These are phyloP conservation scores for Scyliorhinus canicula DNA, from an alignment of 2,797 vertebrate genomes.

Conservation along the genomic window DNA sequence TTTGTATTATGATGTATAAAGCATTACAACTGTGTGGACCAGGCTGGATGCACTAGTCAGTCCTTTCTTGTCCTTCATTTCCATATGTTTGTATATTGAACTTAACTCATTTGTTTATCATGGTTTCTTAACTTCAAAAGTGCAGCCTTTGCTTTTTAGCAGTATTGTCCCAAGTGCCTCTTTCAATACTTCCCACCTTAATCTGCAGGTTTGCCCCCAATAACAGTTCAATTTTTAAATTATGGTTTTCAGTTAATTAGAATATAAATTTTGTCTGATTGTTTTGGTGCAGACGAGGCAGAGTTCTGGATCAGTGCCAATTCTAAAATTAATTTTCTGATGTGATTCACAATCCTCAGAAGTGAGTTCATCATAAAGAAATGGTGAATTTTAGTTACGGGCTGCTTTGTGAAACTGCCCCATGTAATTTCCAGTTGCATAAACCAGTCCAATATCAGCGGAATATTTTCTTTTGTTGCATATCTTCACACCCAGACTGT, in stretches of 20 bases:
- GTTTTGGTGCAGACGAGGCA: not conserved
- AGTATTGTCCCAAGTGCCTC: no score
- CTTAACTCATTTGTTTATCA: not conserved
- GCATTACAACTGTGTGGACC: not conserved
- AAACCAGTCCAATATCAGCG: not conserved
- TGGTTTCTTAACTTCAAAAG: not conserved
- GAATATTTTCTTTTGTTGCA: no score
- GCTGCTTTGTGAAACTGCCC: not conserved
- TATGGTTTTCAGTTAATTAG: not conserved
- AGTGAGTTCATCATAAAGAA: slow-evolving; percentile 7
- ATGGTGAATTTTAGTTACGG: not conserved
- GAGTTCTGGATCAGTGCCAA: not conserved
- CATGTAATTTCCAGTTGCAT: not conserved
- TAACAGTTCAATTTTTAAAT: not conserved
- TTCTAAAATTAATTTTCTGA: not conserved
- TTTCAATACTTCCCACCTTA: not conserved
- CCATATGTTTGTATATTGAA: not conserved
- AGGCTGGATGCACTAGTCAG: not conserved
- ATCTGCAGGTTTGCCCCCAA: not conserved
- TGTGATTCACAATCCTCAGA: not conserved
- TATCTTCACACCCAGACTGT: no score
- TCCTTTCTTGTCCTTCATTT: not conserved
- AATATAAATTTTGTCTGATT: not conserved
- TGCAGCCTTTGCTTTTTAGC: not conserved
- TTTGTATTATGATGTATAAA: not conserved